Evolutionary conservation across 2,797 vertebrate species (phyloP).

Genomic region (Apogon talboti): DNA sequence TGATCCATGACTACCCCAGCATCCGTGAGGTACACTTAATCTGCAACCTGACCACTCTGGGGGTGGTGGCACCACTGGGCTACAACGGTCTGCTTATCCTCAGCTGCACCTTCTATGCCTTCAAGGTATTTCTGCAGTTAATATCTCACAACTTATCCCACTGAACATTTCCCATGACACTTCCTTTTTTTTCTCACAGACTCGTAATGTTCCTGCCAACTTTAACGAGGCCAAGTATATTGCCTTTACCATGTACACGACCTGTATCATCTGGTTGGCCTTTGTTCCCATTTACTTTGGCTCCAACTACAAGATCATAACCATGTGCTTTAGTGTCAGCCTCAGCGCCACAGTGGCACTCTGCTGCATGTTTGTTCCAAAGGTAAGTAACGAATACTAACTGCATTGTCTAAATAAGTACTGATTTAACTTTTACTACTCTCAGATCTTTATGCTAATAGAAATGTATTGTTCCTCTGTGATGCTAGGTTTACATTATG

Average conservation of each 20-base stretch:
- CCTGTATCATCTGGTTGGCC: constrained; percentile 99
- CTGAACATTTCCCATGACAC: not conserved
- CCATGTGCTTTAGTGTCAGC: constrained; percentile 99
- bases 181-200: constrained; percentile 69
- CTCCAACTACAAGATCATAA: constrained; percentile 99
- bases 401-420: too few relatives aligned
- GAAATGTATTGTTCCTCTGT: not conserved
- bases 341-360: constrained; percentile 97
- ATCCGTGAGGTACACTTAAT: constrained; percentile 97
- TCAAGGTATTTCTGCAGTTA: constrained; percentile 83
- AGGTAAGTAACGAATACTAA: constrained; percentile 69
- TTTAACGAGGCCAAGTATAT: constrained; percentile 99
- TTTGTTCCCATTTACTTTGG: constrained; percentile 99
- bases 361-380: constrained; percentile 98
- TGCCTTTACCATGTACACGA: constrained; percentile 99
- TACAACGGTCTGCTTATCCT: constrained; percentile 97
- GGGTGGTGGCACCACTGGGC: constrained; percentile 96
- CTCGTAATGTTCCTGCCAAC: constrained; percentile 97
- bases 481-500: constrained; percentile 90
- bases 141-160: not conserved
- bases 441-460: not conserved
- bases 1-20: constrained; percentile 96
- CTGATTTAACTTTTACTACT: not conserved
- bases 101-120: constrained; percentile 99
- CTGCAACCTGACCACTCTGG: constrained; percentile 96